These are phyloP conservation scores for Seriola rivoliana DNA, from an alignment of 2,113 vertebrate species.

Conservation along the genomic window DNA sequence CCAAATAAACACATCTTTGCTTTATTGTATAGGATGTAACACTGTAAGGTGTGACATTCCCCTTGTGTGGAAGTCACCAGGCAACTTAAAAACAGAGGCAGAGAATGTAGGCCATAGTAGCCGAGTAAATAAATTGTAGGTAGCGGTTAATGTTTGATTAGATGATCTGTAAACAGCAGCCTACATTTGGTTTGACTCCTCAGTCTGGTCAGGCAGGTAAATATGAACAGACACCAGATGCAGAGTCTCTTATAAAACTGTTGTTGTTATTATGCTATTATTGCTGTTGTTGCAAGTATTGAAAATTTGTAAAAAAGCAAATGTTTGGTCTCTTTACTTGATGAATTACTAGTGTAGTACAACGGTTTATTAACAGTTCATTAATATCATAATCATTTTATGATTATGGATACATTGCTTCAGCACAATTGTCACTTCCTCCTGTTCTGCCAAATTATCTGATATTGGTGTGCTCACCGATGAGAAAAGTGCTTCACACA, in stretches of 20 bases:
- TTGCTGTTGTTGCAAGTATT: neutral
- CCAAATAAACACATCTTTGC: conserved; percentile 39
- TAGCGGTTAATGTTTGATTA: conserved; percentile 70
- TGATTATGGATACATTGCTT: too few species aligned
- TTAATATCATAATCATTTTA: too few species aligned
- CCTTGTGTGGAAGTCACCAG: neutral
- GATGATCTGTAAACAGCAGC: conserved; percentile 24
- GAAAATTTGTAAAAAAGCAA: neutral
- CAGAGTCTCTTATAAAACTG: neutral
- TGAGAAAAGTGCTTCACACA: neutral
- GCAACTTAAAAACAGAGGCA: conserved; percentile 2
- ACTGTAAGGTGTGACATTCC: conserved; percentile 26
- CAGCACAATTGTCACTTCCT: neutral
- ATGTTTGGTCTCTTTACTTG: neutral
- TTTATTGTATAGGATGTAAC: neutral
- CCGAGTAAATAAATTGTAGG: conserved; percentile 56
- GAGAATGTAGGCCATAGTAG: conserved; percentile 17
- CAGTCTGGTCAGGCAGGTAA: neutral
- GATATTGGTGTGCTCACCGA: too few species aligned
- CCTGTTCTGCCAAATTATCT: neutral
- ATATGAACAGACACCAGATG: neutral
- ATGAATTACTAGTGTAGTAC: too few species aligned
- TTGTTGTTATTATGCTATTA: too few species aligned
- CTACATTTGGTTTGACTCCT: neutral
- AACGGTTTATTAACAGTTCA: too few species aligned